A percentile compares a stretch with the other conserved stretches of the same genome.
Evolutionary conservation across 2,797 vertebrate species (phyloP).

Genomic region (Glyptemys insculpta): DNA sequence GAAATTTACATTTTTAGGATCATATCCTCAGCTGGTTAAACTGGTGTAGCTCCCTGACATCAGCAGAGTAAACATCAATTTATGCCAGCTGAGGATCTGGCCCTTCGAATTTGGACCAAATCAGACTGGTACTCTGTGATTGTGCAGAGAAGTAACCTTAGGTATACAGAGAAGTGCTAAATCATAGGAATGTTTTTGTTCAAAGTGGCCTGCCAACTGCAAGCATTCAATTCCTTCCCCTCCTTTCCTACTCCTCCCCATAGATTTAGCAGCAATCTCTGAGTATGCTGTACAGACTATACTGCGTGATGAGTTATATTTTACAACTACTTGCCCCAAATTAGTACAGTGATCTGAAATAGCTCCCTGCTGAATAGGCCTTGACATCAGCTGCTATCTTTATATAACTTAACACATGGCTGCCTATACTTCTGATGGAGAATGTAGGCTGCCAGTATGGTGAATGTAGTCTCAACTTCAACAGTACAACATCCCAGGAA

Average conservation of each 20-base stretch:
- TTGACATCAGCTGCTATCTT: constrained; percentile 74
- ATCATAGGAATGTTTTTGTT: not conserved
- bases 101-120: not conserved
- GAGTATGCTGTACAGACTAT: not conserved
- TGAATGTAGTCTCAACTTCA: constrained; percentile 61
- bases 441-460: constrained; percentile 61
- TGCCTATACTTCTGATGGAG: constrained; percentile 65
- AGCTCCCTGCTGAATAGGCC: constrained; percentile 56
- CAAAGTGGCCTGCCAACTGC: not conserved
- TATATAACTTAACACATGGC: constrained; percentile 71
- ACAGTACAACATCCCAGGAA: constrained; percentile 35
- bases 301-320: constrained; percentile 21
- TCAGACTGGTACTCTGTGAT: not conserved
- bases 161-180: not conserved
- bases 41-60: not conserved
- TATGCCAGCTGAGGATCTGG: not conserved
- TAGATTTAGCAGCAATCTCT: not conserved
- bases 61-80: not conserved
- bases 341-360: constrained; percentile 56
- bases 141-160: not conserved
- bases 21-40: not conserved
- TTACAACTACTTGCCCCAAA: constrained; percentile 58
- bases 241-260: not conserved
- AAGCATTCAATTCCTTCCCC: not conserved
- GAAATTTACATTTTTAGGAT: not conserved